phyloP scores from a whole-genome alignment of 2,113 vertebrate species.

The Rostratula benghalensis region DNA sequence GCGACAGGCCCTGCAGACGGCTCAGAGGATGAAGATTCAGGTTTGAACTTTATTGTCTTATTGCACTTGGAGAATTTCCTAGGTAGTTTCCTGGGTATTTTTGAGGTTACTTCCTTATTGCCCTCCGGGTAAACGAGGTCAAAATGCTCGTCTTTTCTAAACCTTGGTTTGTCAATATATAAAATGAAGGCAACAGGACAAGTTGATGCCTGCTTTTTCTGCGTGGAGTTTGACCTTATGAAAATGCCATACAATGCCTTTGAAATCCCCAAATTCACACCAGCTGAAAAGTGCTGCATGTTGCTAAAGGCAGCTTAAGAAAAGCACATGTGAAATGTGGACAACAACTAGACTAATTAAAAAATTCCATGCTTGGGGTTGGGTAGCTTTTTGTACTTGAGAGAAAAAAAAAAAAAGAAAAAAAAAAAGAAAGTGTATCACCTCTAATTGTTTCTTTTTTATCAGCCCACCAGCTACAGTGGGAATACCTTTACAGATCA shows the following conservation, averaged over 20 bases:
- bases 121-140: not conserved
- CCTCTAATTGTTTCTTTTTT: not conserved
- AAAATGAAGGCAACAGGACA: not conserved
- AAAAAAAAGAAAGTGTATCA: not conserved
- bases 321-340: not conserved
- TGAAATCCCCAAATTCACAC: not conserved
- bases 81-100: conserved; percentile 28
- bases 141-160: not conserved
- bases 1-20: not conserved
- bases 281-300: not conserved
- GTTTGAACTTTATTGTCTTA: not conserved
- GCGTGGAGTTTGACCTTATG: not conserved
- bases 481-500: not conserved
- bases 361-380: not conserved
- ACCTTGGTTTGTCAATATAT: not conserved
- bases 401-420: not conserved
- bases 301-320: not conserved
- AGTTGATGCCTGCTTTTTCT: not conserved
- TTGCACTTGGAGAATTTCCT: not conserved
- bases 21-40: not conserved
- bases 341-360: not conserved
- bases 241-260: not conserved
- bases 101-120: conserved; percentile 51
- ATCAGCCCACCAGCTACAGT: not conserved
- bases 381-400: not conserved